Evolutionary conservation across 2,113 vertebrate genomes (phyloP).

Genomic region (Platycercus adscitus): DNA sequence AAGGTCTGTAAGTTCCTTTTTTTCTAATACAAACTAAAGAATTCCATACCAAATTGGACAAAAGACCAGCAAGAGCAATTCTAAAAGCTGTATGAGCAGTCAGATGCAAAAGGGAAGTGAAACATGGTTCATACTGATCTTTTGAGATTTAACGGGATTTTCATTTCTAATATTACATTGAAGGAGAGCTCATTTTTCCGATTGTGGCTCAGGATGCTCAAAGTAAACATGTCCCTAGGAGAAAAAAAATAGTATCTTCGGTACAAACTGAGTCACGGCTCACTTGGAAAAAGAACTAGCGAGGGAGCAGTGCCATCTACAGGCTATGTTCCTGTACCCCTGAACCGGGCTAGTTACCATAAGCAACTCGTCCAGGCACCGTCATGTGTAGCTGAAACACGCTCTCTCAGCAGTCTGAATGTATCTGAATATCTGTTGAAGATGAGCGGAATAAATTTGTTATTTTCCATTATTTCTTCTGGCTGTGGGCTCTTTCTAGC

Average conservation of each 20-base stretch:
- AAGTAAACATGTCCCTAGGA: constrained; percentile 53
- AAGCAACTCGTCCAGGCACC: neutral
- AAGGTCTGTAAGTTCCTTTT: neutral
- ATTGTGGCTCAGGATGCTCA: constrained; percentile 58
- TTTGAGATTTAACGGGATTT: constrained; percentile 30
- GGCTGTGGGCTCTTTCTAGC: neutral
- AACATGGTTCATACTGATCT: neutral
- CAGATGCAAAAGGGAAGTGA: neutral
- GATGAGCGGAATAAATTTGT: neutral
- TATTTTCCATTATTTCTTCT: neutral
- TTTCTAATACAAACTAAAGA: neutral
- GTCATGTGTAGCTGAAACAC: neutral
- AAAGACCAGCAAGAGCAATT: neutral
- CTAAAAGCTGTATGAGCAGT: neutral
- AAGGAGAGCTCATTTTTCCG: constrained; percentile 49
- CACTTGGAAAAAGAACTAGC: neutral
- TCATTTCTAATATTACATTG: constrained; percentile 41
- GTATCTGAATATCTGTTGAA: neutral
- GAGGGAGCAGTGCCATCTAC: constrained; percentile 77
- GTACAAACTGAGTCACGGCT: neutral
- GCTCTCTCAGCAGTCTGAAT: neutral
- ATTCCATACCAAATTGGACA: neutral
- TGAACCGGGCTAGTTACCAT: accelerated
- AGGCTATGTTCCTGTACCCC: neutral
- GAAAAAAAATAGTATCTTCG: constrained; percentile 21